Base-by-base conservation (phyloP, 2,888 invertebrate species). In the Gymnoscelis rufifasciata region DNA sequence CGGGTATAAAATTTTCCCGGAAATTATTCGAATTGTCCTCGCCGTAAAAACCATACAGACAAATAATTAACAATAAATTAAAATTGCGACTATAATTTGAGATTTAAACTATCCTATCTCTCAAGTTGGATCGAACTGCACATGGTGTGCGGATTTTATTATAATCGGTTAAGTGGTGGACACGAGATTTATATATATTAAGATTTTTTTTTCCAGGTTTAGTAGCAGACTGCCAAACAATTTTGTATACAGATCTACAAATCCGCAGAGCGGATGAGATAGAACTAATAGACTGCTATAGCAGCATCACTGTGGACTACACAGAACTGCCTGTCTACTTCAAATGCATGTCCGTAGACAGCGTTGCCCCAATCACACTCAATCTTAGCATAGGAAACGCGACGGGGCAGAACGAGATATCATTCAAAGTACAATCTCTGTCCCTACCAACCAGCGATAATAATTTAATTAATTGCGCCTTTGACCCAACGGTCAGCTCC, bases 161-260 rank as follows among this genome's bases (percentile, higher is more conserved):
- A n/a, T n/a, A n/a, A n/a, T n/a, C n/a, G n/a, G n/a, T n/a, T n/a
- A n/a, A n/a, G n/a, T n/a, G n/a, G n/a, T n/a, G n/a, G n/a, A n/a
- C n/a, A n/a, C n/a, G n/a, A n/a, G n/a, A n/a, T n/a, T n/a, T n/a
- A n/a, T n/a, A n/a, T n/a, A n/a, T n/a, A n/a, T n/a, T n/a, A n/a
- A n/a, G n/a, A n/a, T n/a, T 3, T 19, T 19, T 61, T 49, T 50
- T 90, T 90, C 0, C 82, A 94, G 94, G 94, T 61, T 83, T 94
- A 37, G 90, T 91, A 7, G 90, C 91, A 11, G 88, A 90, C 36
- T 93, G 93, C 65, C 90, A 91, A 53, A 92, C 93, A 2, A 79
- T 92, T 46, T 69, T 93, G 24, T 88, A 92, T 57, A 91, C 92
- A 36, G 92, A 93, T 70, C 79, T 93, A 63, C 90, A 90, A 64